A percentile compares a stretch with the other conserved stretches of the same genome.
Conservation (phyloP, 2,888 invertebrate species). For the Cremastobaeus sp. region DNA sequence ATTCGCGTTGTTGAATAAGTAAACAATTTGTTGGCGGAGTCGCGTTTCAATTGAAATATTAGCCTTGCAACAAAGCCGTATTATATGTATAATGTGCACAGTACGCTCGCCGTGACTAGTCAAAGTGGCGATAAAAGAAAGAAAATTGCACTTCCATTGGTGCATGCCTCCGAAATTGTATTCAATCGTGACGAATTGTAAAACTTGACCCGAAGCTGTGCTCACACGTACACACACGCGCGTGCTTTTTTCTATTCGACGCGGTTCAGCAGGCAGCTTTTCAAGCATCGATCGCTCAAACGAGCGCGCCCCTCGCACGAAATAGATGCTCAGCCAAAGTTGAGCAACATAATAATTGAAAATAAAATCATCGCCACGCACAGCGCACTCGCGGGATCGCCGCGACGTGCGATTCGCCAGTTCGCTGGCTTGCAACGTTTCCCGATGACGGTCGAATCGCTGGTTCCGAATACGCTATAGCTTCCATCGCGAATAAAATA, state of each 20-base stretch:
- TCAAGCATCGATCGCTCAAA: constrained; percentile 49
- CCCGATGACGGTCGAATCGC: no score
- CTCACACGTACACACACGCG: constrained; percentile 2
- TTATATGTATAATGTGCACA: constrained; percentile 10
- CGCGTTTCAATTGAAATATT: no score
- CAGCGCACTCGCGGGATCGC: not conserved
- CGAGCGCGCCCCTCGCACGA: constrained; percentile 27
- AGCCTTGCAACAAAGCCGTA: not conserved
- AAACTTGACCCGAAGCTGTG: constrained; percentile 45
- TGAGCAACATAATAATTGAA: constrained; percentile 54
- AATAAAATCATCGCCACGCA: constrained; percentile 28
- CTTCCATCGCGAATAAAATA: no score
- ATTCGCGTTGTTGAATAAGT: no score
- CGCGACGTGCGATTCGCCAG: not conserved
- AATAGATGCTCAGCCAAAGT: constrained; percentile 12
- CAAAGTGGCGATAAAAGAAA: constrained; percentile 34
- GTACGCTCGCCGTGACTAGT: not conserved
- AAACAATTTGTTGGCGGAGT: no score
- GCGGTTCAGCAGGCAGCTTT: constrained; percentile 41
- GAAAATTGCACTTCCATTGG: constrained; percentile 39
- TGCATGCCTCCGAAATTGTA: constrained; percentile 34
- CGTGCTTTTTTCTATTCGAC: constrained; percentile 11
- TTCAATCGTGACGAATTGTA: constrained; percentile 51
- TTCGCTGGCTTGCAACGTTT: constrained; percentile 47
- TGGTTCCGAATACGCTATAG: no score